Conservation (phyloP, 2,888 invertebrate species). For the Petrolisthes cinctipes region DNA sequence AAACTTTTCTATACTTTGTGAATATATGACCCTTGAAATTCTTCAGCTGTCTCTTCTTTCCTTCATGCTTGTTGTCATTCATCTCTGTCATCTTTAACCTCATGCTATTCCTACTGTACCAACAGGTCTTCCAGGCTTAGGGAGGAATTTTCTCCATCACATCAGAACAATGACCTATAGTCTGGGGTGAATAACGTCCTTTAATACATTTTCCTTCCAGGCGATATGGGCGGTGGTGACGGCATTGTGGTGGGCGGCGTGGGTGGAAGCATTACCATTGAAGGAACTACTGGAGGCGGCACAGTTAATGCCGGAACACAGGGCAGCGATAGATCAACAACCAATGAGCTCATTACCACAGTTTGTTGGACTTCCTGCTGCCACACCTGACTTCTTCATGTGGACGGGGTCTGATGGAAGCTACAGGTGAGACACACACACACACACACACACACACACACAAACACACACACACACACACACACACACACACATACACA, state of each 20-base stretch:
- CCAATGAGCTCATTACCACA: conserved; percentile 5
- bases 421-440: conserved; percentile 29
- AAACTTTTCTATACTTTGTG: too few species aligned
- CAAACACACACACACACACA: background rate
- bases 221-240: conserved; percentile 22
- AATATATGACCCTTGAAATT: too few species aligned
- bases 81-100: too few species aligned
- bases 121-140: too few species aligned
- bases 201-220: background rate
- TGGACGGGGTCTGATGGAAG: conserved; percentile 44
- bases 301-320: background rate
- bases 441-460: background rate
- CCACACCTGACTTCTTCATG: conserved; percentile 36
- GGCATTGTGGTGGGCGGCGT: conserved; percentile 5
- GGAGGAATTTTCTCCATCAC: too few species aligned
- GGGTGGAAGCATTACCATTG: conserved; percentile 10
- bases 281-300: too few species aligned
- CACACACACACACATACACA: background rate
- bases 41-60: too few species aligned
- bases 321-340: conserved; percentile 15
- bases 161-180: too few species aligned
- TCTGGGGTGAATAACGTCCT: too few species aligned
- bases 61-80: too few species aligned
- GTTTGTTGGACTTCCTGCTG: conserved; percentile 32
- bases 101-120: too few species aligned